Conservation (phyloP, 2,113 vertebrate species). For the Carassius auratus region DNA sequence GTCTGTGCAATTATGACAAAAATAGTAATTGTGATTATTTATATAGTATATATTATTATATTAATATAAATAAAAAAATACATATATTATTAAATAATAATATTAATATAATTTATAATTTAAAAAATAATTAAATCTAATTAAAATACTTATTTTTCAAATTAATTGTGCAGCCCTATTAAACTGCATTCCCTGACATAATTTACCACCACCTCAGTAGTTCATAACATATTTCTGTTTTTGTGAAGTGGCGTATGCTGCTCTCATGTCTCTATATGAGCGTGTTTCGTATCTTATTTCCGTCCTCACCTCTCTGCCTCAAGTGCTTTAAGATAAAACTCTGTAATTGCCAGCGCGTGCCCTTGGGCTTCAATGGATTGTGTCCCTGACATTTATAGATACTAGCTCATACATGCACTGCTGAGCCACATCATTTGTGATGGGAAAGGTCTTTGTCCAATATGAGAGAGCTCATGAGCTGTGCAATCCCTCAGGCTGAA, state of each 20-base stretch:
- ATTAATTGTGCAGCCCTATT: not conserved
- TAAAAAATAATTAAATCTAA: not conserved
- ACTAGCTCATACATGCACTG: conserved; percentile 40
- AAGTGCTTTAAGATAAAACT: conserved; percentile 41
- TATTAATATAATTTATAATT: not conserved
- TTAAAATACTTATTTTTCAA: not conserved
- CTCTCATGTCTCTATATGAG: conserved; percentile 17
- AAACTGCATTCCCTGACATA: not conserved
- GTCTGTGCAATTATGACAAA: not conserved
- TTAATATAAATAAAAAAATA: not conserved
- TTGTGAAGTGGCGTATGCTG: conserved; percentile 4
- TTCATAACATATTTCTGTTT: conserved; percentile 14
- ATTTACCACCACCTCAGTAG: not conserved
- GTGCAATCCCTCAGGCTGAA: conserved; percentile 79
- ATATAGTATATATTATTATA: too few relatives aligned
- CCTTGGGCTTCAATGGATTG: conserved; percentile 34
- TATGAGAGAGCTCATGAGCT: conserved; percentile 47
- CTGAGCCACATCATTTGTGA: conserved; percentile 19
- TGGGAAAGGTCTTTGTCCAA: conserved; percentile 49
- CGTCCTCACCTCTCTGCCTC: conserved; percentile 19
- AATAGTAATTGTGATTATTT: not conserved
- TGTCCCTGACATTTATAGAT: conserved; percentile 46
- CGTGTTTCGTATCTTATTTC: conserved; percentile 27
- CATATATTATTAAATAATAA: not conserved
- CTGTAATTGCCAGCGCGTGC: conserved; percentile 26